Evolutionary conservation across 1,140 invertebrate genomes (phyloP), one percentile per base, ranked within the genome.

Genomic region (Idris sp.): DNA sequence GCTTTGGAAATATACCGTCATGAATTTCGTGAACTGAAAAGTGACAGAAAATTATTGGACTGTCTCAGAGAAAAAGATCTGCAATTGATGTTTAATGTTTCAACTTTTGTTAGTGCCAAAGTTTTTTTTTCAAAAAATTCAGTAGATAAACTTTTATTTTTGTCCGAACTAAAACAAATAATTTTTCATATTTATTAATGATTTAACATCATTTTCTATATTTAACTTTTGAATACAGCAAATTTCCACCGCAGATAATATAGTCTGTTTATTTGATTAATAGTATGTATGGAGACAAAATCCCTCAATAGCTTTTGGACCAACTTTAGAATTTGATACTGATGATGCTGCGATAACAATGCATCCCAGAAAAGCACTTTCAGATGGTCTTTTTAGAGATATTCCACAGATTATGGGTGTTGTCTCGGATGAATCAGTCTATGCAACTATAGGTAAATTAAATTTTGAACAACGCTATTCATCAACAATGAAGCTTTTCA

Each of bases 391-490:
- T 18, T 84, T 82, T 31, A 65, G 79, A 9, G 81, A 86, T 38
- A 80, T 87, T 58, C 85, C 86, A 4, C 81, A 76, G 65, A 81
- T 87, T 25, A 71, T 77, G 4, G 82, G 83, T 10, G 25, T 83
- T 0, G 67, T 65, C 2, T 13, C 58, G 14, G 81, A 85, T 16
- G 87, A 87, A 74, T 84, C 84, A 18, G 35, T 84, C 9, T 1
- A 59, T 0, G 76, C 59, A 14, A 54, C 78, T 3, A 14, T 65
- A 10, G 61, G 84, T 86, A 79, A 68, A 58, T 74, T 48, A 41
- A 30, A 54, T 30, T 65, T 38, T 51, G n/a, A n/a, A n/a, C n/a
- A n/a, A n/a, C n/a, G n/a, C n/a, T n/a, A n/a, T n/a, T 1, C 26
- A 10, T 31, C 10, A 0, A 31, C 1, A 31, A 10, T 8, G 10